These are phyloP conservation scores for Danaus chrysippus DNA, from an alignment of 2,888 invertebrate species.

Conservation along the genomic window DNA sequence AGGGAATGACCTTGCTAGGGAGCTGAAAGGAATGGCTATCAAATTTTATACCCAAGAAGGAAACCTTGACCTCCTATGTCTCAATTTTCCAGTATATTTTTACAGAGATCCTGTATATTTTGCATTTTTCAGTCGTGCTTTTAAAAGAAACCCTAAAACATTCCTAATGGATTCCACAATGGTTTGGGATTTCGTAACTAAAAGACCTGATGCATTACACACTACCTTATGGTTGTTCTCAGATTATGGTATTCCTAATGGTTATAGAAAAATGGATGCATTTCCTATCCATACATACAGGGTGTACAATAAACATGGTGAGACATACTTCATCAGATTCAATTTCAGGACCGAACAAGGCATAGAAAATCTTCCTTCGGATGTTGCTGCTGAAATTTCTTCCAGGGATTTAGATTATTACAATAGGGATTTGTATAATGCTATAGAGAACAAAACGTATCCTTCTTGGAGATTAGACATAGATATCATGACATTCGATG, in stretches of 20 bases:
- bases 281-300: conserved; percentile 95
- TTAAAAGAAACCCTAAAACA: conserved; percentile 93
- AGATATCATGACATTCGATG: conserved; percentile 48
- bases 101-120: conserved; percentile 91
- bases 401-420: conserved; percentile 89
- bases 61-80: conserved; percentile 91
- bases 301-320: conserved; percentile 85
- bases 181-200: conserved; percentile 92
- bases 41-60: conserved; percentile 95
- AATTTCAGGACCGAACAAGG: conserved; percentile 94
- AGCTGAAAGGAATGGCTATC: conserved; percentile 90
- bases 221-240: conserved; percentile 87
- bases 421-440: conserved; percentile 91
- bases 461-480: conserved; percentile 59
- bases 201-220: conserved; percentile 89
- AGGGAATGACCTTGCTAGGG: conserved; percentile 89
- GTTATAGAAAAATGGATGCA: conserved; percentile 92
- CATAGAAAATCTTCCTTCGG: conserved; percentile 84
- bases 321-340: conserved; percentile 89
- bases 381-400: conserved; percentile 81
- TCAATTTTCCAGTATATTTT: conserved; percentile 92
- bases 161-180: conserved; percentile 89
- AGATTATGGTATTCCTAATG: conserved; percentile 94
- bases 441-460: conserved; percentile 83
- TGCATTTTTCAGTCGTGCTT: conserved; percentile 91